Percentiles rank a stretch among this genome's conserved stretches.
These are phyloP conservation scores for Phataginus tetradactyla DNA, from an alignment of 2,797 vertebrate genomes.

Conservation along the genomic window DNA sequence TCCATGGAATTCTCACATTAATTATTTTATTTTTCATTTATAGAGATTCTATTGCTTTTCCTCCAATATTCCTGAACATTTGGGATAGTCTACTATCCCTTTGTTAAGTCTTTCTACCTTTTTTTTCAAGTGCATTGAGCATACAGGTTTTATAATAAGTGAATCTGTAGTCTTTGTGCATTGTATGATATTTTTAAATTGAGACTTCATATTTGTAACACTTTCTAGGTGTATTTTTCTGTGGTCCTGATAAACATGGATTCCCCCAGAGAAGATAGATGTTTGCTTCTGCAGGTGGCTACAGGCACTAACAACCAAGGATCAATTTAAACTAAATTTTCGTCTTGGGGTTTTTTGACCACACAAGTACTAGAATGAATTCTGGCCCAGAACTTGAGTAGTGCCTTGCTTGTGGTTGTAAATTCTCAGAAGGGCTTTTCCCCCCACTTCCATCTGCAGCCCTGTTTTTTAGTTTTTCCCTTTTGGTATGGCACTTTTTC, in stretches of 20 bases:
- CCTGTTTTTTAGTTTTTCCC: slow-evolving; percentile 54
- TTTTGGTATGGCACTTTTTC: slow-evolving; percentile 32
- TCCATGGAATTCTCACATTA: not conserved
- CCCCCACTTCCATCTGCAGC: not conserved
- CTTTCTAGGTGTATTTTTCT: not conserved
- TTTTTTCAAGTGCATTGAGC: not conserved
- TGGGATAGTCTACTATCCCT: not conserved
- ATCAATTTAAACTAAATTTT: slow-evolving; percentile 67
- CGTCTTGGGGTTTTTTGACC: slow-evolving; percentile 65
- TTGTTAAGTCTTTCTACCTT: not conserved
- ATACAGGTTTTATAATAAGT: slow-evolving; percentile 14
- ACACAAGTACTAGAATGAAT: slow-evolving; percentile 68
- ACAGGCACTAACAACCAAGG: slow-evolving; percentile 37
- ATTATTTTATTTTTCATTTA: slow-evolving; percentile 22
- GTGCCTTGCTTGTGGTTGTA: slow-evolving; percentile 65
- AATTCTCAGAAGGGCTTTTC: not conserved
- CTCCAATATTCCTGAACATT: not conserved
- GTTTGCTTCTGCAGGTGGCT: slow-evolving; percentile 65
- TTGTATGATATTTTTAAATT: slow-evolving; percentile 50
- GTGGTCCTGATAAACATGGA: slow-evolving; percentile 26
- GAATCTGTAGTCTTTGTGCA: not conserved
- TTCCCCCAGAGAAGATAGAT: slow-evolving; percentile 59
- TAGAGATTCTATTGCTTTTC: not conserved
- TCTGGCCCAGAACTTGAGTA: slow-evolving; percentile 59
- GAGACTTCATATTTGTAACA: slow-evolving; percentile 23